Conservation (phyloP, 2,797 vertebrate genomes). For the Emys orbicularis region DNA sequence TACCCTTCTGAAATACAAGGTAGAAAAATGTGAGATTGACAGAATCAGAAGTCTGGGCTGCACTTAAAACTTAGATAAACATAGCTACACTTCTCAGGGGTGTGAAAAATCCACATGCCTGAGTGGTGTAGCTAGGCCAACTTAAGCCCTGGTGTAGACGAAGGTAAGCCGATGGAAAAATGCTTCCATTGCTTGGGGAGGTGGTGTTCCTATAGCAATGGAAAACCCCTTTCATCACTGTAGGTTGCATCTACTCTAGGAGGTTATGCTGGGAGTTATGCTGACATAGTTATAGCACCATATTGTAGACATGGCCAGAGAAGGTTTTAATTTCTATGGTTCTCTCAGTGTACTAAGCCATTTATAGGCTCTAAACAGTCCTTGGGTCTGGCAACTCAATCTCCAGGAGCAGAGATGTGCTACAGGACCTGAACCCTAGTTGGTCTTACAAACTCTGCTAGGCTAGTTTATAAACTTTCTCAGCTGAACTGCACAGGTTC, state of each 20-base stretch:
- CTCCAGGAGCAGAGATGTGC: background rate
- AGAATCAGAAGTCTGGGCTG: background rate
- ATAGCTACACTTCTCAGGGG: background rate
- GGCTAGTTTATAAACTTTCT: background rate
- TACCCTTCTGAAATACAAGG: background rate
- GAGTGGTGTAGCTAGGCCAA: background rate
- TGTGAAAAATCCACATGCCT: background rate
- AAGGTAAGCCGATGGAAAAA: background rate
- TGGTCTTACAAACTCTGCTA: fast-evolving
- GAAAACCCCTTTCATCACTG: background rate
- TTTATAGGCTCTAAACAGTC: background rate
- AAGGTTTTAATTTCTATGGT: background rate
- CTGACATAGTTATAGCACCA: background rate
- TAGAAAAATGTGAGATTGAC: background rate
- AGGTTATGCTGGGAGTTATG: background rate
- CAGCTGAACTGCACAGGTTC: background rate
- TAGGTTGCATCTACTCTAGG: background rate
- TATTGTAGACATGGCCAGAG: background rate
- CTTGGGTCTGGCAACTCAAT: background rate
- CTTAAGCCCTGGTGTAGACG: background rate
- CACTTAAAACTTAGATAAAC: background rate
- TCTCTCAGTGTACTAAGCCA: background rate
- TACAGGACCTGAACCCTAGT: background rate
- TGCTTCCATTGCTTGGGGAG: background rate
- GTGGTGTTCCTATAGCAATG: background rate